Evolutionary conservation across 2,113 vertebrate species (phyloP).

Genomic region (Orthonyx spaldingii): DNA sequence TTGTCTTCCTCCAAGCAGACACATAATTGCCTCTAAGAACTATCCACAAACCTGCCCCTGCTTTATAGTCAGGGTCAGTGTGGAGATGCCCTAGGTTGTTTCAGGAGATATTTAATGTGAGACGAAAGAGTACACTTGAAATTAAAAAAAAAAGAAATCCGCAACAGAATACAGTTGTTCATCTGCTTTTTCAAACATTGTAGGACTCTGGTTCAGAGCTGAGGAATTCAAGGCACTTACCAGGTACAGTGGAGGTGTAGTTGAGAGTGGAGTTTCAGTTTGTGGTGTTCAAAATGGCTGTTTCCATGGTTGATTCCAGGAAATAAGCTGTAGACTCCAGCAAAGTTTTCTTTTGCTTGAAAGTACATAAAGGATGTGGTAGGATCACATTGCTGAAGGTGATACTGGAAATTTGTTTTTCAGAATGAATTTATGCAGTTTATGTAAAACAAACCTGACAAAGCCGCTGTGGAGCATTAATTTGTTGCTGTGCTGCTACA

Average conservation of each 20-base stretch:
- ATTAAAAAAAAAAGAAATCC: background rate
- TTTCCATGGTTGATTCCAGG: background rate
- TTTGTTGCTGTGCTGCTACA: background rate
- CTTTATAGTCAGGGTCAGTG: background rate
- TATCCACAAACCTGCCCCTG: background rate
- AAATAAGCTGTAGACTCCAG: background rate
- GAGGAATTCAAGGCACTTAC: background rate
- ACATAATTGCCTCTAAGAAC: background rate
- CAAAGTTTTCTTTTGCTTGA: background rate
- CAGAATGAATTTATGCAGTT: background rate
- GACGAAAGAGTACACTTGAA: background rate
- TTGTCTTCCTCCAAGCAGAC: background rate
- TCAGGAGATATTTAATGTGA: background rate
- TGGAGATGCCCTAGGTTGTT: background rate
- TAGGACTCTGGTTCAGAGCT: background rate
- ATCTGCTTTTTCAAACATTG: background rate
- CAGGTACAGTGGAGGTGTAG: rapidly evolving
- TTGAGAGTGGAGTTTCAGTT: background rate
- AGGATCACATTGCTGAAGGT: background rate
- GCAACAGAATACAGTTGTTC: background rate
- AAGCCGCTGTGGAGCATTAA: background rate
- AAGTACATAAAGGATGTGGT: background rate
- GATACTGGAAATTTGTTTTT: background rate
- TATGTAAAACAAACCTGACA: background rate
- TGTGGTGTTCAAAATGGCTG: background rate